phyloP scores from a whole-genome alignment of 92 coral and sea anemone genomes.

The Actinernus sp. region DNA sequence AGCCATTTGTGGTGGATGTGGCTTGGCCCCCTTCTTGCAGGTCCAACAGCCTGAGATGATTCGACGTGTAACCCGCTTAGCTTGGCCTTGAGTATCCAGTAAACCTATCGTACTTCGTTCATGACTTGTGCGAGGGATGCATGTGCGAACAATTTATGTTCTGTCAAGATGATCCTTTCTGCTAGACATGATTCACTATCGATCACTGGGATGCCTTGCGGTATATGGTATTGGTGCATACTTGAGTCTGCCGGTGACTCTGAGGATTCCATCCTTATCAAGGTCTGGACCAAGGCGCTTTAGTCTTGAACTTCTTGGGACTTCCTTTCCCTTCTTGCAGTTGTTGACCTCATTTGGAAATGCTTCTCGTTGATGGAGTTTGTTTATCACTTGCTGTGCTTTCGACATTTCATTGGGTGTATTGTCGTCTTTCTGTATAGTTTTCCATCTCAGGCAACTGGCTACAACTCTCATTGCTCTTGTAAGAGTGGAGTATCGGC shows the following conservation, averaged over 20 bases:
- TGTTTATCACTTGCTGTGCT: conserved; percentile 18
- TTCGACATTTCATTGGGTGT: conserved; percentile 20
- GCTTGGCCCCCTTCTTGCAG: conserved; percentile 41
- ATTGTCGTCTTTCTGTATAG: not conserved
- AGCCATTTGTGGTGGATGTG: conserved; percentile 59
- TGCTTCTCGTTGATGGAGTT: conserved; percentile 23
- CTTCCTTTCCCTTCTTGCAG: conserved; percentile 7
- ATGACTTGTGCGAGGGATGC: conserved; percentile 46
- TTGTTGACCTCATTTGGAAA: conserved; percentile 19
- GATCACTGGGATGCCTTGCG: conserved; percentile 45
- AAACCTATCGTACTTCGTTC: conserved; percentile 55
- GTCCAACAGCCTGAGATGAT: conserved; percentile 15
- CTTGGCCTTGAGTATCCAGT: conserved; percentile 47
- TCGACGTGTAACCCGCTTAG: conserved; percentile 11
- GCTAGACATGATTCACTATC: conserved; percentile 33
- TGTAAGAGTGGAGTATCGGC: conserved; percentile 28
- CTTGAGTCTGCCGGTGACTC: conserved; percentile 51
- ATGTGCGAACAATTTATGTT: conserved; percentile 32
- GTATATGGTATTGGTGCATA: conserved; percentile 45
- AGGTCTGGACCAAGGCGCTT: conserved; percentile 28
- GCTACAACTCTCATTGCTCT: conserved; percentile 15
- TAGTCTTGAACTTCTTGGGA: conserved; percentile 21
- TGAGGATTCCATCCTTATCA: conserved; percentile 45
- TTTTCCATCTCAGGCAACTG: not conserved
- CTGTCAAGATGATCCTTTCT: conserved; percentile 25